A percentile compares a stretch with the other conserved stretches of the same genome.
These are phyloP conservation scores for Rhabdornis inornatus DNA, from an alignment of 2,113 vertebrate genomes.

Conservation along the genomic window DNA sequence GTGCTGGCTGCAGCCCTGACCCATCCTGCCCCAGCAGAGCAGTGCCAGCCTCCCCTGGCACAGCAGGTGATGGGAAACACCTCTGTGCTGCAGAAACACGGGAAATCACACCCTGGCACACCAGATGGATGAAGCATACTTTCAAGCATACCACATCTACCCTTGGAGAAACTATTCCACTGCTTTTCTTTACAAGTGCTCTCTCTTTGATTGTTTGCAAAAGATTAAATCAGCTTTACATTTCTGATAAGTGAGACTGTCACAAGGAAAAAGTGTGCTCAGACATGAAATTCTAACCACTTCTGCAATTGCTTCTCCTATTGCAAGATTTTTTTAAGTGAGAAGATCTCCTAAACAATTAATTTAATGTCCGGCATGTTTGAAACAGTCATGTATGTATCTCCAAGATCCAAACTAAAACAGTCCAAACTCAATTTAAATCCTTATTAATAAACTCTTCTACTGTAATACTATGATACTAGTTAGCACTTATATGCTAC, in stretches of 20 bases:
- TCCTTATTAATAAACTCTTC: not conserved
- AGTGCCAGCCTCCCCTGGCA: not conserved
- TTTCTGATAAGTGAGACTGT: rapidly evolving
- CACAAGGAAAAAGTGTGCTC: not conserved
- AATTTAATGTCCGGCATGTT: not conserved
- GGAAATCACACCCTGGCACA: rapidly evolving
- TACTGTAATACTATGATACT: not conserved
- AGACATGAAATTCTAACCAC: not conserved
- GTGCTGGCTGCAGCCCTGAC: not conserved
- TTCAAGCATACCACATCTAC: not conserved
- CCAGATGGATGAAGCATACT: rapidly evolving
- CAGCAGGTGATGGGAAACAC: rapidly evolving
- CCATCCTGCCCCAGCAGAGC: not conserved
- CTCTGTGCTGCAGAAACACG: not conserved
- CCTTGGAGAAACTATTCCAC: not conserved
- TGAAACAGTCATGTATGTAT: not conserved
- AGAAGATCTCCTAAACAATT: not conserved
- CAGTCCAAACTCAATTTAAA: not conserved
- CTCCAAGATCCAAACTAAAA: not conserved
- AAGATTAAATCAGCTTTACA: not conserved
- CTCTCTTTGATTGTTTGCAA: not conserved
- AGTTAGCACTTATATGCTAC: not conserved
- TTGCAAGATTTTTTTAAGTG: not conserved
- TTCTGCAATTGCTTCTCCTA: not conserved
- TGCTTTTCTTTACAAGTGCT: not conserved